These are phyloP conservation scores for Drosophila saltans DNA, from an alignment of 1,140 invertebrate genomes.

Conservation along the genomic window DNA sequence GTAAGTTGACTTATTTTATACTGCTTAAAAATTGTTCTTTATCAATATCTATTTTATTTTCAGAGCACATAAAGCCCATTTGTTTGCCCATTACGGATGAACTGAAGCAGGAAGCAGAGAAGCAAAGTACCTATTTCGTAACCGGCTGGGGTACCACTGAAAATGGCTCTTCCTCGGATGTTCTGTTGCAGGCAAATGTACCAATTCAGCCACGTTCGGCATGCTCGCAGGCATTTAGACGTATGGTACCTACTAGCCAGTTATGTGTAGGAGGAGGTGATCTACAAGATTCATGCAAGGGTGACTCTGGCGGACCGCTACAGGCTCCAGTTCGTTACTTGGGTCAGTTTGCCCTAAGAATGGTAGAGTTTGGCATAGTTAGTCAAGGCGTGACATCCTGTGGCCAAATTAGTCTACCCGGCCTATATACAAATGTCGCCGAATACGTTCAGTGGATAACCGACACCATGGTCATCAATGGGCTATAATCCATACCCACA, in stretches of 20 bases:
- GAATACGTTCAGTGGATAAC: slow-evolving; percentile 83
- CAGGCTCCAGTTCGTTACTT: slow-evolving; percentile 51
- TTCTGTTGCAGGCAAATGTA: slow-evolving; percentile 63
- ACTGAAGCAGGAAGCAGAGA: slow-evolving; percentile 77
- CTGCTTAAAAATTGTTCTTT: not conserved
- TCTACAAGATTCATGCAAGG: slow-evolving; percentile 85
- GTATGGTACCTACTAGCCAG: slow-evolving; percentile 47
- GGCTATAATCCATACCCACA: slow-evolving; percentile 36
- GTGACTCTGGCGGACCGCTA: slow-evolving; percentile 84
- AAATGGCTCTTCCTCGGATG: slow-evolving; percentile 67
- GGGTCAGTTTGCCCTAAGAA: slow-evolving; percentile 47
- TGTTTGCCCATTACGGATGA: slow-evolving; percentile 86
- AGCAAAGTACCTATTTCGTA: slow-evolving; percentile 83
- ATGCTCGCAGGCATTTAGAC: slow-evolving; percentile 47
- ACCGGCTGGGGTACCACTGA: slow-evolving; percentile 84
- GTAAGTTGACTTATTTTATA: slow-evolving; percentile 12
- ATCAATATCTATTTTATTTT: not conserved
- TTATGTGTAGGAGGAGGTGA: slow-evolving; percentile 72
- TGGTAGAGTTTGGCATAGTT: slow-evolving; percentile 84
- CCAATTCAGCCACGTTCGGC: slow-evolving; percentile 41
- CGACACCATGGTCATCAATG: slow-evolving; percentile 75
- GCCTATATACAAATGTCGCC: slow-evolving; percentile 82
- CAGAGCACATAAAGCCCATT: slow-evolving; percentile 87
- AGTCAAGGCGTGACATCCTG: slow-evolving; percentile 84
- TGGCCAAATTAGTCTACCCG: slow-evolving; percentile 78